A percentile compares a stretch with the other conserved stretches of the same genome.
phyloP scores from a whole-genome alignment of 2,888 invertebrate species.

The Synanthedon myopaeformis region DNA sequence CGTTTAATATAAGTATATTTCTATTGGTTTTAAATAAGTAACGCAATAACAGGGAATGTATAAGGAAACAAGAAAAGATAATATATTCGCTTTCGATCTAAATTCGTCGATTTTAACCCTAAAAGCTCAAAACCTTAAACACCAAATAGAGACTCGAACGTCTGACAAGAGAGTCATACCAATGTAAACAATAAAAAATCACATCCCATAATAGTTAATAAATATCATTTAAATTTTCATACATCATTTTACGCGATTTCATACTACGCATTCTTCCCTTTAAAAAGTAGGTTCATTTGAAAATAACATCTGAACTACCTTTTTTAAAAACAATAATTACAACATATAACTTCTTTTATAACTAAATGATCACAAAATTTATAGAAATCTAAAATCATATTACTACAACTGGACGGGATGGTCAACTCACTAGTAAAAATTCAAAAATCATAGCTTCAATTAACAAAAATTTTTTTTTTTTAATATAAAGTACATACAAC shows the following conservation, averaged over 20 bases:
- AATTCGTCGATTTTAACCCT: conserved; percentile 48
- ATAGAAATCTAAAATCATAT: conserved; percentile 33
- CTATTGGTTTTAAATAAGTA: not conserved
- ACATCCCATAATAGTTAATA: not conserved
- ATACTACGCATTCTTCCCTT: conserved; percentile 9
- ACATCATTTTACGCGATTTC: conserved; percentile 2
- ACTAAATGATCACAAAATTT: conserved; percentile 16
- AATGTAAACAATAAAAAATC: conserved; percentile 6
- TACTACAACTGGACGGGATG: conserved; percentile 58
- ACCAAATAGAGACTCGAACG: conserved; percentile 23
- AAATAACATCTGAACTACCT: conserved; percentile 19
- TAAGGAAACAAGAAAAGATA: not conserved
- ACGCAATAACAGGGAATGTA: not conserved
- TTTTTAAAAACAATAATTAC: conserved; percentile 41
- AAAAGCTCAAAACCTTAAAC: conserved; percentile 57
- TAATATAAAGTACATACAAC: too few relatives aligned
- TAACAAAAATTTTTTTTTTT: conserved; percentile 10
- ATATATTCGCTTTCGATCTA: conserved; percentile 10
- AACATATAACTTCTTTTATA: conserved; percentile 11
- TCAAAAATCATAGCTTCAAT: conserved; percentile 22
- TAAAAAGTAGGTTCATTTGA: conserved; percentile 16
- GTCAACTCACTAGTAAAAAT: conserved; percentile 49
- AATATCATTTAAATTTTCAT: too few relatives aligned
- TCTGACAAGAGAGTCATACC: conserved; percentile 25
- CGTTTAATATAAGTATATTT: too few relatives aligned